These are phyloP conservation scores for Ips nitidus DNA, from an alignment of 1,140 invertebrate species.

Conservation along the genomic window DNA sequence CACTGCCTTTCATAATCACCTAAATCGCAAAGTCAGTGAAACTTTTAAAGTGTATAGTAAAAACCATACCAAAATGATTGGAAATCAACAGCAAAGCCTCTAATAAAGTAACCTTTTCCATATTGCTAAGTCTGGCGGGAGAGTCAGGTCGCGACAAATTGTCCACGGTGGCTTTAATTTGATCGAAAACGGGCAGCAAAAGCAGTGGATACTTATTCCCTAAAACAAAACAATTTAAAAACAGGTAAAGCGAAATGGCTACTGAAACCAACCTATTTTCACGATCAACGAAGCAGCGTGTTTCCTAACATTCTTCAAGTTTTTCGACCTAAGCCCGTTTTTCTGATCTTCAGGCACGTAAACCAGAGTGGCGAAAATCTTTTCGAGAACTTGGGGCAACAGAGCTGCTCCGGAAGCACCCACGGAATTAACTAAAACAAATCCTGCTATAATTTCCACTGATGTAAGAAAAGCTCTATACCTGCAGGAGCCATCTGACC, in stretches of 20 bases:
- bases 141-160: constrained; percentile 62
- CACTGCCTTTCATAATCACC: constrained; percentile 85
- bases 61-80: constrained; percentile 65
- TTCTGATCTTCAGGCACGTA: constrained; percentile 65
- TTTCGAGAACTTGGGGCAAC: constrained; percentile 77
- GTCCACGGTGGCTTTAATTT: constrained; percentile 74
- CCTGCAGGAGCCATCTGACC: constrained; percentile 66
- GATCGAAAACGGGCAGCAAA: constrained; percentile 82
- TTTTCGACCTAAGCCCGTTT: constrained; percentile 62
- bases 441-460: too few relatives aligned
- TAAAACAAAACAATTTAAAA: constrained; percentile 7
- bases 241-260: neutral
- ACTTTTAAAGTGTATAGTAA: neutral
- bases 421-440: constrained; percentile 57
- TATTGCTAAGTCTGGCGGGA: constrained; percentile 71
- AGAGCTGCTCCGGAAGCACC: constrained; percentile 70
- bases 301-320: constrained; percentile 80
- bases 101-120: constrained; percentile 79
- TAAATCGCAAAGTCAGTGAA: constrained; percentile 82
- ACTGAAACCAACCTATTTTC: constrained; percentile 63
- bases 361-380: constrained; percentile 81
- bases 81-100: constrained; percentile 80
- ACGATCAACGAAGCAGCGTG: constrained; percentile 89
- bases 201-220: constrained; percentile 80
- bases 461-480: constrained; percentile 21